Evolutionary conservation across 2,888 invertebrate species (phyloP), one percentile per base, ranked within the genome.

Genomic region (Lamellibrachia satsuma): DNA sequence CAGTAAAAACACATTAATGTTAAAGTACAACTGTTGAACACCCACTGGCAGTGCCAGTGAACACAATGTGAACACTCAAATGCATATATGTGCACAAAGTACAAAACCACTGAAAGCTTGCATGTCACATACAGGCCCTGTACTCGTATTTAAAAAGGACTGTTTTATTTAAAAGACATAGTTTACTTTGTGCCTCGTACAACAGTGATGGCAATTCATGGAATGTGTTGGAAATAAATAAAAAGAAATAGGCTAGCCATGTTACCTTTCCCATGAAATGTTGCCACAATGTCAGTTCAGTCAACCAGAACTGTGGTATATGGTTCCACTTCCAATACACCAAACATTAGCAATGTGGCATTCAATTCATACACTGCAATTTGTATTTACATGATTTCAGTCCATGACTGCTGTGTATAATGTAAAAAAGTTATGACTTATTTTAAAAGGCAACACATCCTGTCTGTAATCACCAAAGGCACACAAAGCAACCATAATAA

Each of bases 11-110:
- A 75, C 75, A 75, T 75, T n/a, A 22, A 55, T 22, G 75, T 22
- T 75, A 75, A 75, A 75, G 75, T 22, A 75, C 75, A 75, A 75
- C 75, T 75, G 75, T 75, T 75, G 75, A 75, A 75, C 15, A 75
- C 75, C 15, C 75, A 75, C 75, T 75, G 22, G 75, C 75, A 39
- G 39, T 39, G 39, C 39, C 39, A 39, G 39, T 39, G 39, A 39
- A 75, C 75, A 75, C n/a, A 75, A 75, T 75, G 75, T 75, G 75
- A 75, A 75, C 75, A 75, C 22, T 75, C 39, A 75, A 75, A 75
- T n/a, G n/a, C 75, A 75, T n/a, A 22, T 3, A 57, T 57, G 75
- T 75, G 75, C 75, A 75, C 75, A 75, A 15, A 75, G 57, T 57
- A 57, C 57, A 75, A 75, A 75, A 75, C 15, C 75, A 22, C 22